These are phyloP conservation scores for Catostomus latipinnis DNA, from an alignment of 2,797 vertebrate genomes.

Conservation along the genomic window DNA sequence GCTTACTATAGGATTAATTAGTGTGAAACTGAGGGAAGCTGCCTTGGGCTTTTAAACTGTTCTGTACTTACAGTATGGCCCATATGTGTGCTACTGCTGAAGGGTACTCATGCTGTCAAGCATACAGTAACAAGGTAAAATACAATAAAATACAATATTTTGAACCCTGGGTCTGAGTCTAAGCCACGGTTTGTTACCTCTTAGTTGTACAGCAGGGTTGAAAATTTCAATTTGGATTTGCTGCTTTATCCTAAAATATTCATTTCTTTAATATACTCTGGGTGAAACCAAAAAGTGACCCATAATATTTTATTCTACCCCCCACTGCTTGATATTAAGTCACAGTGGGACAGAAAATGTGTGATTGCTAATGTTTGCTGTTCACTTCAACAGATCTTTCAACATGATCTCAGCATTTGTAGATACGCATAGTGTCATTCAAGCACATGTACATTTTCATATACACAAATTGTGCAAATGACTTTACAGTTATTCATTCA, in stretches of 20 bases:
- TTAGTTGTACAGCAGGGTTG: background rate
- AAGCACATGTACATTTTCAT: no score
- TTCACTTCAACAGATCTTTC: no score
- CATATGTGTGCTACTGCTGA: constrained; percentile 44
- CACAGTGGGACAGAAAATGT: constrained; percentile 7
- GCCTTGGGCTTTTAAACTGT: constrained; percentile 34
- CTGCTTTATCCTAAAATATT: no score
- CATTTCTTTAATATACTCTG: no score
- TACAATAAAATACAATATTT: background rate
- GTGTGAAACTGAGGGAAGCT: constrained; percentile 21
- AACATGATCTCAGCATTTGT: no score
- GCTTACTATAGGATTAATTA: constrained; percentile 46
- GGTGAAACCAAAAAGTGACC: no score
- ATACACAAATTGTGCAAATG: no score
- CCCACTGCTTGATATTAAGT: constrained; percentile 1
- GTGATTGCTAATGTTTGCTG: constrained; percentile 5
- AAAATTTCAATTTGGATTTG: no score
- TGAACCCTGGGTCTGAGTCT: constrained; percentile 29
- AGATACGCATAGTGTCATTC: no score
- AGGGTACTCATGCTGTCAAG: constrained; percentile 34
- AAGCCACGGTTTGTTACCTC: background rate
- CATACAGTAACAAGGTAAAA: constrained; percentile 38
- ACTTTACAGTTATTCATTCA: no score
- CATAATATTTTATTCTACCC: background rate
- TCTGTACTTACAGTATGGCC: constrained; percentile 33